Percentiles rank a stretch among this genome's conserved stretches.
Conservation (phyloP, 2,888 invertebrate genomes). For the Leptinotarsa haldemani region DNA sequence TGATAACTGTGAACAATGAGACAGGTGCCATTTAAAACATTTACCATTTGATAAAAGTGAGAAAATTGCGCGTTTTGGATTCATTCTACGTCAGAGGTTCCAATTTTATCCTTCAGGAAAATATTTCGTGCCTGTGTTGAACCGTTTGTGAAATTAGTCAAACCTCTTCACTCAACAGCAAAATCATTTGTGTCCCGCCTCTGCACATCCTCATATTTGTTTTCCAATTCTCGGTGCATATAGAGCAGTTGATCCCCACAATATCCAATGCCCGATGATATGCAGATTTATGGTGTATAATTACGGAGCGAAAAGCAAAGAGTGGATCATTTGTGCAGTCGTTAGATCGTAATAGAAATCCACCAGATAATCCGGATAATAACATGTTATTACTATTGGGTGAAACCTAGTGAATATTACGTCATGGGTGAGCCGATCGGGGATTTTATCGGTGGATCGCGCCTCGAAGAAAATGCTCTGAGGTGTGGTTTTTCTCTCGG, state of each 20-base stretch:
- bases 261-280: slow-evolving; percentile 32
- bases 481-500: slow-evolving; percentile 6
- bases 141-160: neutral
- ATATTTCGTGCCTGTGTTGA: neutral
- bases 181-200: slow-evolving; percentile 1
- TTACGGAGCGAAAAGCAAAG: slow-evolving; percentile 35
- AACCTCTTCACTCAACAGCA: neutral
- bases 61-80: no score
- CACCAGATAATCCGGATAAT: slow-evolving; percentile 35
- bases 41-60: no score
- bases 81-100: no score
- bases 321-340: slow-evolving; percentile 35
- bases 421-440: slow-evolving; percentile 13
- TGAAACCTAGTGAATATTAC: slow-evolving; percentile 13
- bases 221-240: slow-evolving; percentile 34
- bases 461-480: slow-evolving; percentile 1
- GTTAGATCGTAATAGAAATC: slow-evolving; percentile 42
- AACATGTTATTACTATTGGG: slow-evolving; percentile 32
- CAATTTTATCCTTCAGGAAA: neutral
- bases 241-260: slow-evolving; percentile 20
- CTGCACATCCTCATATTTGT: slow-evolving; percentile 28
- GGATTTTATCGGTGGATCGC: neutral
- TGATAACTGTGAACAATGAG: no score
- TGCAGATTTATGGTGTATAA: slow-evolving; percentile 40
- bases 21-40: no score